Conservation (phyloP, 2,113 vertebrate species). For the Chlamydotis undulata region DNA sequence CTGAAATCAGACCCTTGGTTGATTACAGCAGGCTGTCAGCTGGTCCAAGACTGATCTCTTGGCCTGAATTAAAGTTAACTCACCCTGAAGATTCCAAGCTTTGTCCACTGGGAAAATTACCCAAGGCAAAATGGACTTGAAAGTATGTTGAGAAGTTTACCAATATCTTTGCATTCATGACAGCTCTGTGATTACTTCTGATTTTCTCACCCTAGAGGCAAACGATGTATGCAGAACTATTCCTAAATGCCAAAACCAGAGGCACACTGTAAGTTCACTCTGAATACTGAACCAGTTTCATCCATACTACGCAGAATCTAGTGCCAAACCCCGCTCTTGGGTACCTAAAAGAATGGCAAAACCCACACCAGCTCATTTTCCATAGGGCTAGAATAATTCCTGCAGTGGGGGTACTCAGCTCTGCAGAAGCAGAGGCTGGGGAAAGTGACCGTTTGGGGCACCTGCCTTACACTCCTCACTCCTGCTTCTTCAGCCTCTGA, state of each 20-base stretch:
- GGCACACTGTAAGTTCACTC: neutral
- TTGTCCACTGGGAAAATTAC: neutral
- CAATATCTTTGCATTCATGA: neutral
- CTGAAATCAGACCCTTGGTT: neutral
- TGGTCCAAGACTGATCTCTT: neutral
- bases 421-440: neutral
- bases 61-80: neutral
- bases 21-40: neutral
- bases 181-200: neutral
- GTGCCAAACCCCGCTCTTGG: neutral
- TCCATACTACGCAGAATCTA: neutral
- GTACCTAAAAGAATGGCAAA: neutral
- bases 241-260: neutral
- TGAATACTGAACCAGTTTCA: neutral
- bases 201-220: neutral
- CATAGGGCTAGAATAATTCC: neutral
- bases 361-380: rapidly evolving
- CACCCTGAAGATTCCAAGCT: neutral
- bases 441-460: neutral
- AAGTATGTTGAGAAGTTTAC: neutral
- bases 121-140: neutral
- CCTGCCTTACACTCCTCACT: neutral
- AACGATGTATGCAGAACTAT: neutral
- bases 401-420: neutral
- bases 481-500: neutral